Evolutionary conservation across 1,140 invertebrate genomes (phyloP).

Genomic region (Calycopis cecrops): DNA sequence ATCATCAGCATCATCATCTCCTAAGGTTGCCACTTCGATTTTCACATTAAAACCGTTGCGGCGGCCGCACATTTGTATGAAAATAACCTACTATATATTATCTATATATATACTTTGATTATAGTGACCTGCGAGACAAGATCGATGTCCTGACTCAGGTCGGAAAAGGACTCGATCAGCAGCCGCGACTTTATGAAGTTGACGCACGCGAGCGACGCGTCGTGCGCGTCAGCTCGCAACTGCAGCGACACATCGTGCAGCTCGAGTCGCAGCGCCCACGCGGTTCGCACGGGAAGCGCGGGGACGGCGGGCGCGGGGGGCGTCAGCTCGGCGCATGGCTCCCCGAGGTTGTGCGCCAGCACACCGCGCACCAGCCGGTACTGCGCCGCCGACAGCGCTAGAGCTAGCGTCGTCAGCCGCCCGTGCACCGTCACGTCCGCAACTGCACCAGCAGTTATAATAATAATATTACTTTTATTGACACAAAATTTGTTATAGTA

Average conservation of each 20-base stretch:
- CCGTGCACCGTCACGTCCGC: constrained; percentile 92
- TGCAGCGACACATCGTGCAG: constrained; percentile 71
- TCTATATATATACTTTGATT: no score
- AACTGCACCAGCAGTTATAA: constrained; percentile 65
- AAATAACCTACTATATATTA: no score
- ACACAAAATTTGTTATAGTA: no score
- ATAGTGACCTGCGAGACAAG: constrained; percentile 84
- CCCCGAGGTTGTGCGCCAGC: constrained; percentile 93
- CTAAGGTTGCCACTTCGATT: no score
- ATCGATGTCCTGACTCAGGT: constrained; percentile 93
- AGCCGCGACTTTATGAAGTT: constrained; percentile 95
- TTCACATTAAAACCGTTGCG: no score
- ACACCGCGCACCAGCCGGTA: constrained; percentile 93
- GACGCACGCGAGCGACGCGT: constrained; percentile 86
- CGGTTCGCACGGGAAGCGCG: constrained; percentile 78
- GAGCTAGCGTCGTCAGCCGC: constrained; percentile 89
- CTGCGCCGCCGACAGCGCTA: constrained; percentile 88
- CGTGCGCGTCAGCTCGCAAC: constrained; percentile 34
- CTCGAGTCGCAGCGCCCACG: constrained; percentile 87
- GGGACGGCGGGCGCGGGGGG: constrained; percentile 24
- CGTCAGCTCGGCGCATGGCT: constrained; percentile 85
- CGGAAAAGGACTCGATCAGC: constrained; percentile 88
- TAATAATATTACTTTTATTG: no score
- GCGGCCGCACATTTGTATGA: no score
- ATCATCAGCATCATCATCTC: no score